Evolutionary conservation across 2,888 invertebrate genomes (phyloP).

Genomic region (Macropis europaea): DNA sequence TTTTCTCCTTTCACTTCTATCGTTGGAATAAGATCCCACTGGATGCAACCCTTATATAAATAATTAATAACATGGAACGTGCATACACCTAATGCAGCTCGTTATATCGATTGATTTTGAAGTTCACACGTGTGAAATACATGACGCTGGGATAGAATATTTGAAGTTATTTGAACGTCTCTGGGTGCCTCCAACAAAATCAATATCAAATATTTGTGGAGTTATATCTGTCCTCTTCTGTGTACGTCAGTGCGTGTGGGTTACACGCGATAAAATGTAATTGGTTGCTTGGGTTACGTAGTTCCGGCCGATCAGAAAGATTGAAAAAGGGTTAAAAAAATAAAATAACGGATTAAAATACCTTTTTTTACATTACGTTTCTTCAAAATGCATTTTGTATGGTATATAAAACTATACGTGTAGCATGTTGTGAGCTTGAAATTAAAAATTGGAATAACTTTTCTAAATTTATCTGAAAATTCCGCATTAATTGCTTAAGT

Average conservation of each 20-base stretch:
- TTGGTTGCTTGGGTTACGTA: slow-evolving; percentile 18
- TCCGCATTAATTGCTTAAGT: too few relatives aligned
- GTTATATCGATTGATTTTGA: slow-evolving; percentile 34
- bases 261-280: slow-evolving; percentile 40
- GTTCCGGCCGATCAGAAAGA: not conserved
- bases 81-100: not conserved
- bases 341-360: too few relatives aligned
- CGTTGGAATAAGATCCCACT: too few relatives aligned
- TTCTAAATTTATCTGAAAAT: too few relatives aligned
- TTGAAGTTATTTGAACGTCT: slow-evolving; percentile 45
- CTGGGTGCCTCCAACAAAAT: slow-evolving; percentile 30
- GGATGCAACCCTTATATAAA: too few relatives aligned
- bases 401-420: too few relatives aligned
- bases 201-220: slow-evolving; percentile 49
- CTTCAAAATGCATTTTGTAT: too few relatives aligned
- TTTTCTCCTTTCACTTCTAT: too few relatives aligned
- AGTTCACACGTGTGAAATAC: slow-evolving; percentile 26
- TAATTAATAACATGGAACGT: slow-evolving; percentile 18
- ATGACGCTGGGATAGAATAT: slow-evolving; percentile 23
- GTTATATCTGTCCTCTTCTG: slow-evolving; percentile 6
- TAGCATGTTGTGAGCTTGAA: too few relatives aligned
- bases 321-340: not conserved
- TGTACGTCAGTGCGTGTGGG: not conserved
- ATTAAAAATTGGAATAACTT: too few relatives aligned
- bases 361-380: too few relatives aligned